These are phyloP conservation scores for Crossaster papposus DNA, from an alignment of 53 echinoderm and acorn worm genomes.

Conservation along the genomic window DNA sequence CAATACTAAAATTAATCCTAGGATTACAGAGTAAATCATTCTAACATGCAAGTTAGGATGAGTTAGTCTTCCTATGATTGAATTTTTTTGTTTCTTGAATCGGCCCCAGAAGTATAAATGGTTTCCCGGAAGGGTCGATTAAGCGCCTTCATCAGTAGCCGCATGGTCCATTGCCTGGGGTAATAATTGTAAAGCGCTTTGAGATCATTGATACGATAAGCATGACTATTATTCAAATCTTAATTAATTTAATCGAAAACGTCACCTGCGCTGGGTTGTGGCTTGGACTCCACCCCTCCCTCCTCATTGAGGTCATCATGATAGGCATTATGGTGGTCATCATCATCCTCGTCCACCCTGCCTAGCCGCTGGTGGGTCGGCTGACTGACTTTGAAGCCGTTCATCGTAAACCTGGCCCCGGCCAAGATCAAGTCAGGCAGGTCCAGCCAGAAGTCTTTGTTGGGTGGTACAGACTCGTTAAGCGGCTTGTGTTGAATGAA, in stretches of 20 bases:
- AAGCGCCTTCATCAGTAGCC: too few relatives aligned
- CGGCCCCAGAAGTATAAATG: too few relatives aligned
- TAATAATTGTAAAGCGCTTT: too few relatives aligned
- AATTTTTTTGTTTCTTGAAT: too few relatives aligned
- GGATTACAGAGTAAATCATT: too few relatives aligned
- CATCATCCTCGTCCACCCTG: slow-evolving; percentile 12
- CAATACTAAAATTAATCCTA: too few relatives aligned
- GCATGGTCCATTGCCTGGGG: too few relatives aligned
- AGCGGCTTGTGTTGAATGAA: slow-evolving; percentile 48
- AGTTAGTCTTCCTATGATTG: too few relatives aligned
- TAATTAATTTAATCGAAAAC: not conserved
- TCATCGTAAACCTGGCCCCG: slow-evolving; percentile 44
- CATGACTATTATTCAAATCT: too few relatives aligned
- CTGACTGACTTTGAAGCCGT: slow-evolving; percentile 14
- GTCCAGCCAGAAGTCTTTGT: slow-evolving; percentile 57
- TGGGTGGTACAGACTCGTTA: slow-evolving; percentile 57
- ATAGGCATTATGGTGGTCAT: not conserved
- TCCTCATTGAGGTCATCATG: slow-evolving; percentile 33
- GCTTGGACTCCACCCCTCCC: not conserved
- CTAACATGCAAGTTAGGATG: too few relatives aligned
- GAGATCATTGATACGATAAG: too few relatives aligned
- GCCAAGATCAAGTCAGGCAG: slow-evolving; percentile 55
- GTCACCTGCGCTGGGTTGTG: slow-evolving; percentile 22
- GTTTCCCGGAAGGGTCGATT: too few relatives aligned
- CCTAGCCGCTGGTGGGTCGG: slow-evolving; percentile 38